Conservation (phyloP, 2,888 invertebrate species). For the Sepiola atlantica region DNA sequence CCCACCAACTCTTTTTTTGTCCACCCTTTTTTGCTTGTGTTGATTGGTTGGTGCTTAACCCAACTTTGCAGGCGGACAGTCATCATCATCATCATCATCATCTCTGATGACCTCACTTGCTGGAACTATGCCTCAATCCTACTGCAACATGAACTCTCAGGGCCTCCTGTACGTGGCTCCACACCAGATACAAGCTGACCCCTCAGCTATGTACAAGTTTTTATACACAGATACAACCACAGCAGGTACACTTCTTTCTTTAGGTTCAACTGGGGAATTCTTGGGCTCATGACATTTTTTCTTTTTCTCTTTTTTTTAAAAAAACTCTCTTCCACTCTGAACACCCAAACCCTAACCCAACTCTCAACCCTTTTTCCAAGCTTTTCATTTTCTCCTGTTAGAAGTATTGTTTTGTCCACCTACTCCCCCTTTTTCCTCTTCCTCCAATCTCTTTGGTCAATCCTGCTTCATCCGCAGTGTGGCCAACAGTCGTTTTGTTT, state of each 20-base stretch:
- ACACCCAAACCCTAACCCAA: neutral
- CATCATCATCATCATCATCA: neutral
- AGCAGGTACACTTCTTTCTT: conserved; percentile 39
- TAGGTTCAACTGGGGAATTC: conserved; percentile 22
- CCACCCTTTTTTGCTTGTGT: conserved; percentile 16
- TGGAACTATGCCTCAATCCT: neutral
- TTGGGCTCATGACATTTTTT: neutral
- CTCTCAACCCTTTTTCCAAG: neutral
- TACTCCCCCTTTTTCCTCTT: too few relatives aligned
- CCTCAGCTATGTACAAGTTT: neutral
- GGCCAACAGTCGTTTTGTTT: neutral
- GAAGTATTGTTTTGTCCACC: neutral
- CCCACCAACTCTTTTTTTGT: neutral
- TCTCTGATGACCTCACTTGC: neutral
- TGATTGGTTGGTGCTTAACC: conserved; percentile 21
- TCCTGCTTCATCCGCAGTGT: neutral
- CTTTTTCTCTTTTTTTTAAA: neutral
- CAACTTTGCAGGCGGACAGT: neutral
- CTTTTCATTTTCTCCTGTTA: neutral
- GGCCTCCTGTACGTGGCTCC: conserved; percentile 8
- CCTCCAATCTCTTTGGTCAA: too few relatives aligned
- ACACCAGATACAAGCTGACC: conserved; percentile 32
- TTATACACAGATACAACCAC: conserved; percentile 38
- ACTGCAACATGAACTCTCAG: conserved; percentile 12
- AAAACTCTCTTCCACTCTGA: neutral